phyloP scores from a whole-genome alignment of 1,140 invertebrate species.

The Sycophila sp. region DNA sequence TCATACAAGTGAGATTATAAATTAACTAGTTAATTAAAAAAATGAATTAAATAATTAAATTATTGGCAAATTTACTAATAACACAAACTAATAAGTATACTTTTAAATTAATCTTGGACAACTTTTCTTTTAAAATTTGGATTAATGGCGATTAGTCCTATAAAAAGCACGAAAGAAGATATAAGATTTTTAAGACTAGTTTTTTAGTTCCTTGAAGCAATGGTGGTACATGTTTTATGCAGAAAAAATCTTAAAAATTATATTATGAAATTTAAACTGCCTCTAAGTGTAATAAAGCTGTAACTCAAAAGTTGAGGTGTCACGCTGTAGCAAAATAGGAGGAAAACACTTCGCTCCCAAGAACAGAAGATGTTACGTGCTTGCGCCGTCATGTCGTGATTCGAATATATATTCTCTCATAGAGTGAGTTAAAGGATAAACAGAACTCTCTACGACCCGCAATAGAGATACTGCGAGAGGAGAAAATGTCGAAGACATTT shows the following conservation, averaged over 20 bases:
- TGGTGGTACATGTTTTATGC: neutral
- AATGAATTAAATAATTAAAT: too few species aligned
- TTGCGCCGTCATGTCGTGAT: conserved; percentile 42
- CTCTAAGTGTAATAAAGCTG: neutral
- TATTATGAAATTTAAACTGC: neutral
- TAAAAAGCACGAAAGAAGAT: too few species aligned
- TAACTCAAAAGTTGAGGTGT: neutral
- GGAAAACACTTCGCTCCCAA: conserved; percentile 41
- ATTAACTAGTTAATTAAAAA: too few species aligned
- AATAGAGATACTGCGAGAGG: conserved; percentile 6
- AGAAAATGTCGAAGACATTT: too few species aligned
- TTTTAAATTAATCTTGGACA: neutral
- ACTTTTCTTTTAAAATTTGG: too few species aligned
- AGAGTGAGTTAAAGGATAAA: conserved; percentile 15
- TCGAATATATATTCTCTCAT: conserved; percentile 40
- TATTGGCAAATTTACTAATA: too few species aligned
- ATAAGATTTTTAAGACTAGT: too few species aligned
- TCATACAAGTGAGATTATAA: too few species aligned
- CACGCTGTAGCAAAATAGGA: conserved; percentile 16
- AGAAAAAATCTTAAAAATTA: neutral
- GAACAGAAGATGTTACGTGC: conserved; percentile 54
- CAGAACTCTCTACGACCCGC: conserved; percentile 1
- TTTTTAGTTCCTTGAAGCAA: too few species aligned
- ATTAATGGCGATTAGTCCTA: neutral
- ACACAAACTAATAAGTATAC: too few species aligned